Base-by-base conservation (phyloP, 2,797 vertebrate species). In the Poeciliopsis paucimaculata region DNA sequence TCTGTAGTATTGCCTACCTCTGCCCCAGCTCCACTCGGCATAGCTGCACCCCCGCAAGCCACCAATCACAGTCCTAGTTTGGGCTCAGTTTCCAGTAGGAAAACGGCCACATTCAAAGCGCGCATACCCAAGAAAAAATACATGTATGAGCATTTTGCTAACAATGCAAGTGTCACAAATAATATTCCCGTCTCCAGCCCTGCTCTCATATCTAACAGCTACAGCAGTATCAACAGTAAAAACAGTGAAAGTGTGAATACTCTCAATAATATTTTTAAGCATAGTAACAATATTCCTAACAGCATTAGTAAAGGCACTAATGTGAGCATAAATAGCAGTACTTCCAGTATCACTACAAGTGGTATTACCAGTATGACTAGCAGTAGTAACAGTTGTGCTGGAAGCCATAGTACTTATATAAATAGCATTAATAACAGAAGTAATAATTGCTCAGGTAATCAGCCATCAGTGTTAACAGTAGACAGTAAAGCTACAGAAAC, bases 41-140 rank as follows among this genome's bases (percentile, higher is more conserved):
- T 81, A 76, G 51, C 87, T 57, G 80, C 84, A 6, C 47, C 88
- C 79, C 84, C 85, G 71, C 84, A 49, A 60, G 70, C 86, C 84
- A 76, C 90, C 78, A 93, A 86, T 83, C 94, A 93, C 88, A 94
- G 81, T 85, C 91, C 94, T 45, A 82, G 88, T 85, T 81, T 90
- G 78, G 91, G 86, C 87, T 95, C 95, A 34, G 93, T 92, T 74
- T 96, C 96, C 16, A 98, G 96, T 82, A 95, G 97, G 72, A 98
- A 98, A 93, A 98, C 97, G 0, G 97, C 97, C 90, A 97, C 97
- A 1, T 98, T 98, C 84, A 98, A 98, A 92, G 96, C 97, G 26
- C 96, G 97, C 23, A 93, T 97, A 0, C 97, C 97, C 79, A 97
- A 98, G 88, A 96, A 93, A 81, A 96, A 97, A 86, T 95, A 96